phyloP scores from a whole-genome alignment of 2,888 invertebrate genomes.

The Dioctria rufipes region DNA sequence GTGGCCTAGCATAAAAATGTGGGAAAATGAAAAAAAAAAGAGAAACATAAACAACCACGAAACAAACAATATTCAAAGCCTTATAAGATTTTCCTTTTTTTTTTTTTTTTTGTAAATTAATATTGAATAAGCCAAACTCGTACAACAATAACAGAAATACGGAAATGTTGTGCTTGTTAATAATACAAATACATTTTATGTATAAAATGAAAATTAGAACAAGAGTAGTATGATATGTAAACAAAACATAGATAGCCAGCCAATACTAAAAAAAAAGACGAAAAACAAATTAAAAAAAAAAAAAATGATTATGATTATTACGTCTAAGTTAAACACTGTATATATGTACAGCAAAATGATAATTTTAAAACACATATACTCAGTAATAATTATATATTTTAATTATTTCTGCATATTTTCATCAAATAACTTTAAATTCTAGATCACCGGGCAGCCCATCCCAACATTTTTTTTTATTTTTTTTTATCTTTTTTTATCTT shows the following conservation, averaged over 20 bases:
- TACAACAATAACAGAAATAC: slow-evolving; percentile 38
- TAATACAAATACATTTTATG: neutral
- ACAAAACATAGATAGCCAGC: slow-evolving; percentile 33
- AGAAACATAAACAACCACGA: slow-evolving; percentile 35
- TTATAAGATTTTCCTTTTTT: neutral
- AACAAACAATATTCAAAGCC: slow-evolving; percentile 48
- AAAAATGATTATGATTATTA: slow-evolving; percentile 5
- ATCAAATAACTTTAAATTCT: slow-evolving; percentile 43
- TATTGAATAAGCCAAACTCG: slow-evolving; percentile 49
- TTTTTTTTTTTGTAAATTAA: neutral
- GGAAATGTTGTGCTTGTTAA: slow-evolving; percentile 28
- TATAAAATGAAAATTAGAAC: slow-evolving; percentile 21
- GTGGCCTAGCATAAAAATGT: neutral
- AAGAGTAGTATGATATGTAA: slow-evolving; percentile 13
- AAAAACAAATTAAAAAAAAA: neutral
- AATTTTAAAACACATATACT: slow-evolving; percentile 34
- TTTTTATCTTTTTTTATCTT: slow-evolving; percentile 63
- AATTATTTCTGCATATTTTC: slow-evolving; percentile 44
- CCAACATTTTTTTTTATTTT: slow-evolving; percentile 70
- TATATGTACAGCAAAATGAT: slow-evolving; percentile 33
- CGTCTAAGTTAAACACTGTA: slow-evolving; percentile 38
- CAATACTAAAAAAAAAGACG: slow-evolving; percentile 33
- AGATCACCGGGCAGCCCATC: slow-evolving; percentile 72
- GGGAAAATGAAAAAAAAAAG: neutral
- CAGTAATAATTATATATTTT: slow-evolving; percentile 41